Base-by-base conservation (phyloP, 2,113 vertebrate species). In the Chelonoidis abingdonii region DNA sequence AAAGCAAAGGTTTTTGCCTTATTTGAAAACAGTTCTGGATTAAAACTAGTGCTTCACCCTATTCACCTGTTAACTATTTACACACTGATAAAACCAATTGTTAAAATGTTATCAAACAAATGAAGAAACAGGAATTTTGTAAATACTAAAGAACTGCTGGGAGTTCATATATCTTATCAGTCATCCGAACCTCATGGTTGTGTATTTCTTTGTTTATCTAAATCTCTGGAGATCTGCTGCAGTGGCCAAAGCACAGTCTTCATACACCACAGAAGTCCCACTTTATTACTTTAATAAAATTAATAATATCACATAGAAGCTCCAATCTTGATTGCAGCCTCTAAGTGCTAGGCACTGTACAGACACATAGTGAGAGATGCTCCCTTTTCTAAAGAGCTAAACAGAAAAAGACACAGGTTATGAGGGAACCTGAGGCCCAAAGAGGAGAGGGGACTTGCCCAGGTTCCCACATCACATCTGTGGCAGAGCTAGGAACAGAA, bases 71-170 rank as follows among this genome's bases (percentile, higher is more conserved):
- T 75, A 86, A 8, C 21, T 13, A 29, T 56, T 87, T 92, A 87
- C 35, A 78, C 76, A n/a, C 69, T 38, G 83, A 53, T 27, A 59
- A 21, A 85, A 87, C 10, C 80, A 82, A 87, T 80, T 1, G 10
- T 35, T 41, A 57, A 84, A 56, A 78, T 19, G 86, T 41, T 92
- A 90, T 76, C 65, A 89, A 79, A 89, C 88, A 76, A 54, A 79
- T 38, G 38, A 62, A 87, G 57, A 88, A 27, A 25, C 79, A 92
- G 72, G 92, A 80, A 41, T 80, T 94, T 76, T 86, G 65, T 72
- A 86, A 92, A 86, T 47, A 69, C 76, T 49, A 62, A n/a, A 83
- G 80, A 41, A 31, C 49, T 2, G 14, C 44, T 24, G 56, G 38
- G 90, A 47, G n/a, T 87, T 22, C 69, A 69, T 84, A 65, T 91